Base-by-base conservation (phyloP, 2,113 vertebrate species). In the Cebus imitator region DNA sequence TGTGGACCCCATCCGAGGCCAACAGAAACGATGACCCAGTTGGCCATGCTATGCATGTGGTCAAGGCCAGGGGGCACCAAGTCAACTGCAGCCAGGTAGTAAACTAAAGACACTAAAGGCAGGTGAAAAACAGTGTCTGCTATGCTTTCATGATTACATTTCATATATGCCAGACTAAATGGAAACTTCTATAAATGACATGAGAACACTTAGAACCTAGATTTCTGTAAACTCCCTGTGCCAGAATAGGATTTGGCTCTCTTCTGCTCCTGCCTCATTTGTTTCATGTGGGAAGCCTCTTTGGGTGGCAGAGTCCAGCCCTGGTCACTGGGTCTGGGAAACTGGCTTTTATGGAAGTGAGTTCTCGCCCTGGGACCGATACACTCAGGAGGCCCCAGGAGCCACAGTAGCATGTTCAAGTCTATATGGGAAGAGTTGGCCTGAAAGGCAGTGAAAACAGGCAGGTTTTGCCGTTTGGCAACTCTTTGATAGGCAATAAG, bases 21-120 rank as follows among this genome's bases (percentile, higher is more conserved):
- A n/a, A 20, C 45, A 72, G 35, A 82, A 94, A 94, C 2, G 8
- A 66, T 78, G 87, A 97, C 95, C 93, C 72, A 81, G 57, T 73
- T 91, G 96, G 96, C 91, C 83, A 81, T 13, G 16, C 70, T 50
- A 32, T 17, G 50, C 58, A 4, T 78, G 43, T 87, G 23, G 87
- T 68, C 87, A 58, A 93, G 93, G 75, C 43, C 92, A 87, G 96
- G 86, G 72, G 88, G 85, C 4, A 3, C 84, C 57, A 92, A 87
- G 76, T 79, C 61, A 81, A 45, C 85, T 57, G 83, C 13, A 83
- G 86, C 70, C 88, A 68, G 80, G 57, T 37, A 58, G 92, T 13
- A 52, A 58, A 76, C 37, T 21, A 76, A 87, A 66, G 80, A 45
- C 64, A 25, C 21, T 16, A 43, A 57, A 40, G 6, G 6, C 83